Percentiles rank a stretch among this genome's conserved stretches.
Conservation (phyloP, 2,113 vertebrate species). For the Misgurnus mizolepis region DNA sequence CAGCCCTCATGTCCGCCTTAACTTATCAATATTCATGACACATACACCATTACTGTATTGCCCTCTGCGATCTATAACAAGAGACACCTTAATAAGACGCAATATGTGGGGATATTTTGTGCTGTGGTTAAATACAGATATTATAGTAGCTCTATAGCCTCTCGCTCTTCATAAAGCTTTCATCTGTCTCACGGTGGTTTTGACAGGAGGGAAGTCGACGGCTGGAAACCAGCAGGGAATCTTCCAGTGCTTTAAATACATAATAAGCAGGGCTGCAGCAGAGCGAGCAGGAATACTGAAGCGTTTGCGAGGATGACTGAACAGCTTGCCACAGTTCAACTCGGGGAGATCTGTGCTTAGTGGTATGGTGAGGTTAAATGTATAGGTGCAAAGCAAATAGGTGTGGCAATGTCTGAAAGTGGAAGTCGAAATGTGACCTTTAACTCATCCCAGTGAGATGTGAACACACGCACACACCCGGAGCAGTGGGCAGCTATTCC, state of each 20-base stretch:
- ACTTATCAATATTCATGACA: constrained; percentile 39
- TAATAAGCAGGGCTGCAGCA: constrained; percentile 22
- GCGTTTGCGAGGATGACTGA: constrained; percentile 1
- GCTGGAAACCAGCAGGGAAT: constrained; percentile 10
- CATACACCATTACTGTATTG: neutral
- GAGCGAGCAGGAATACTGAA: neutral
- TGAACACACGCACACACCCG: too few species aligned
- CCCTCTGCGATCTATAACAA: constrained; percentile 23
- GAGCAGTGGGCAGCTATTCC: too few species aligned
- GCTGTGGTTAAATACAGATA: constrained; percentile 5
- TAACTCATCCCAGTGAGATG: too few species aligned
- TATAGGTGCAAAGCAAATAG: neutral
- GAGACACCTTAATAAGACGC: neutral
- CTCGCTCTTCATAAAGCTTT: constrained; percentile 33
- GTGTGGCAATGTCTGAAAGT: too few species aligned
- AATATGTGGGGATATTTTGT: neutral
- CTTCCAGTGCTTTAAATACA: constrained; percentile 43
- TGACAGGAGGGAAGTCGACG: neutral
- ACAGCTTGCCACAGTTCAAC: too few species aligned
- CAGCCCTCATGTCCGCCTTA: neutral
- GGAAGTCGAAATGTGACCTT: too few species aligned
- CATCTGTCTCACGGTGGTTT: constrained; percentile 21
- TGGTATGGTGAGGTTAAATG: constrained; percentile 1
- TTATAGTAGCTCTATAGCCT: constrained; percentile 4
- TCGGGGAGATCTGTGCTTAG: too few species aligned